Base-by-base conservation (phyloP, 2,113 vertebrate species). In the Crypturellus undulatus region DNA sequence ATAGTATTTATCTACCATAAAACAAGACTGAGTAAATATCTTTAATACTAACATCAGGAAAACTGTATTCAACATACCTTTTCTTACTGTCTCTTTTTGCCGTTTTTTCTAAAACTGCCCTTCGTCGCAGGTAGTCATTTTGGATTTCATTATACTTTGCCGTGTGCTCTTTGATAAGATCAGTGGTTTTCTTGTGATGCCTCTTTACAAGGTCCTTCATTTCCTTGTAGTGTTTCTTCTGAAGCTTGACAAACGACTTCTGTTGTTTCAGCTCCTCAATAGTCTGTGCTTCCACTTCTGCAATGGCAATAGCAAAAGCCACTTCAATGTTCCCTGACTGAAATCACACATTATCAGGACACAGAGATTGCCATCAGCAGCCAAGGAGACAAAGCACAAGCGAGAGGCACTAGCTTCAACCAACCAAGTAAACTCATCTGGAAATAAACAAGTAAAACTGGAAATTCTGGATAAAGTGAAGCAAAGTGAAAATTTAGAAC, bases 201-300 rank as follows among this genome's bases (percentile, higher is more conserved):
- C 98, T 99, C 91, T 99, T 98, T 9, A 99, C 98, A 90, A 99
- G 98, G 87, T 99, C 99, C 97, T 99, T 99, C 98, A 99, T 99
- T 96, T 99, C 99, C 93, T 99, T 99, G 98, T 99, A 99, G 97
- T 99, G 99, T 72, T 99, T 99, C 96, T 99, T 99, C 79, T 99
- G 99, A 89, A 99, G 99, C 17, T 99, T 98, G 40, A 99, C 98
- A 73, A 99, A 99, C 0, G 98, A 97, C 84, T 99, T 99, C 96
- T 99, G 98, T 79, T 99, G 99, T 94, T 99, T 99, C 60, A 99
- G 90, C 95, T 99, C 99, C 95, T 99, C 99, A 10, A 99, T 96
- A 1, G 98, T 99, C 97, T 99, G 99, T 26, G 98, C 99, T 96
- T 99, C 99, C 77, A 99, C 94, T 89, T 99, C 99, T 99, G 96